Evolutionary conservation across 1,140 invertebrate genomes (phyloP), one percentile per base, ranked within the genome.

Genomic region (Drosophila equinoxialis): DNA sequence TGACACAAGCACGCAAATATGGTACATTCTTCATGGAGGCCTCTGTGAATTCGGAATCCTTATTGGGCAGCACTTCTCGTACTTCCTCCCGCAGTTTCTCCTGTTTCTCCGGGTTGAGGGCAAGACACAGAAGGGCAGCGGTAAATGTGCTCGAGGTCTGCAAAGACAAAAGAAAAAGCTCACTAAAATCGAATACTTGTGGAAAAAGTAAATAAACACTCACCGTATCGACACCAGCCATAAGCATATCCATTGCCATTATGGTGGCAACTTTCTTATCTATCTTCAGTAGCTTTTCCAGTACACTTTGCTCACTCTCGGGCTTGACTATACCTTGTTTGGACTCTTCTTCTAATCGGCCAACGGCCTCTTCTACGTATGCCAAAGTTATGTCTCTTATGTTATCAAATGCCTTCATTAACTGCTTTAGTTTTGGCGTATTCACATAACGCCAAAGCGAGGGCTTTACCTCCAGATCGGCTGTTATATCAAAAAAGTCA

Each of bases 71-170:
- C 13, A 94, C 74, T 8, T 83, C 81, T 58, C 91, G 77, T 0
- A 96, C 89, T 92, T 97, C 96, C 73, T 94, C 83, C 17, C 94
- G 93, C 8, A 97, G 81, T 89, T 94, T 95, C 1, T 94, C 93
- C 82, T 97, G 96, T 58, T 94, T 94, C 1, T 94, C 92, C 6
- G 93, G 94, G 92, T 97, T 94, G 1, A 93, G 93, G 0, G 96
- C 95, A 20, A 98, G 87, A 11, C 48, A 48, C 14, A 90, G 23
- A 55, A 90, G 45, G 1, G 73, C 54, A 0, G 70, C 77, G 1
- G 69, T 3, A 37, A 85, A 79, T 1, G 82, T 79, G 0, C 45
- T 78, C 5, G 77, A 68, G 11, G 85, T 90, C 87, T 90, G 20
- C 48, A 55, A 17, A 7, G 4, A 66, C 37, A 4, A 13, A 6